Percentiles rank a stretch among this genome's conserved stretches.
phyloP scores from a whole-genome alignment of 2,797 vertebrate genomes.

The Sebastolobus altivelis region DNA sequence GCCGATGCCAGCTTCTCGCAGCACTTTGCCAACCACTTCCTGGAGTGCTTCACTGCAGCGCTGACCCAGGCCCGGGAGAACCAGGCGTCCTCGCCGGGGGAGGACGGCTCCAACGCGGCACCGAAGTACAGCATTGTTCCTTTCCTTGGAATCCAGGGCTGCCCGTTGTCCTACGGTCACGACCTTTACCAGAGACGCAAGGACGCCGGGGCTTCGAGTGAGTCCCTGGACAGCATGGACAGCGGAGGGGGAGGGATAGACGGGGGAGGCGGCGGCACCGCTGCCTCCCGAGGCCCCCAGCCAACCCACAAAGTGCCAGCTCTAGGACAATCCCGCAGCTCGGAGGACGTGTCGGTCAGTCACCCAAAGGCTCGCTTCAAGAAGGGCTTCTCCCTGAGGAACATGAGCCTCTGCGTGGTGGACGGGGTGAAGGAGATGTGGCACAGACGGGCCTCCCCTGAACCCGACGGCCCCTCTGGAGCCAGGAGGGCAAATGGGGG shows the following conservation, averaged over 20 bases:
- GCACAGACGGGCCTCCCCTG: constrained; percentile 92
- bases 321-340: constrained; percentile 94
- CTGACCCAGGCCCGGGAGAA: constrained; percentile 85
- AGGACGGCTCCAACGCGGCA: constrained; percentile 75
- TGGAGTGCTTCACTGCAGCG: constrained; percentile 91
- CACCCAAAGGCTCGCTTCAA: constrained; percentile 91
- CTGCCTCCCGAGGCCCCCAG: constrained; percentile 79
- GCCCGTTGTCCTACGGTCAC: constrained; percentile 89
- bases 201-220: constrained; percentile 89
- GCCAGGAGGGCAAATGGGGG: constrained; percentile 83
- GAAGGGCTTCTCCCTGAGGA: constrained; percentile 96
- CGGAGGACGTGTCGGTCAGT: constrained; percentile 92
- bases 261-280: constrained; percentile 68
- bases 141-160: constrained; percentile 92
- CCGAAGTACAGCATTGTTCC: constrained; percentile 92
- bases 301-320: constrained; percentile 86
- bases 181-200: constrained; percentile 86
- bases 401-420: constrained; percentile 97
- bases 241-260: constrained; percentile 81
- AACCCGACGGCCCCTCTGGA: constrained; percentile 80
- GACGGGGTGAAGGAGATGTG: constrained; percentile 97
- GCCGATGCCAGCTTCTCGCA: constrained; percentile 93
- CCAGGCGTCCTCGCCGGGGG: constrained; percentile 65
- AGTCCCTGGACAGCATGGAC: constrained; percentile 93
- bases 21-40: constrained; percentile 93